A percentile compares a stretch with the other conserved stretches of the same genome.
Evolutionary conservation across 1,140 invertebrate genomes (phyloP).

Genomic region (Gryllus bimaculatus): DNA sequence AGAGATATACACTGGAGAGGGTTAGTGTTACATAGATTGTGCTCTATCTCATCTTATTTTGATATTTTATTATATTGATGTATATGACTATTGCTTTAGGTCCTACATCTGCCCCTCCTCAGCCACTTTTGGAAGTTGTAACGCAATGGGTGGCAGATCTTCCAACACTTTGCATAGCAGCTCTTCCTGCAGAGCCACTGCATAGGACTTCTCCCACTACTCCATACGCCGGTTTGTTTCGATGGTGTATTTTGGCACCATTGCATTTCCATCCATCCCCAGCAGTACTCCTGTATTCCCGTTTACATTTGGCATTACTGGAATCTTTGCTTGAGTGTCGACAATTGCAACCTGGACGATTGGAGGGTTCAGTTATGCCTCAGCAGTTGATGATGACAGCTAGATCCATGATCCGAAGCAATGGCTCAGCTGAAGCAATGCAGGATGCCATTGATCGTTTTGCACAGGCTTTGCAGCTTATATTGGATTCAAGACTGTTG

Average conservation of each 20-base stretch:
- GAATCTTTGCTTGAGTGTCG: conserved; percentile 48
- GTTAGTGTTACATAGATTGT: neutral
- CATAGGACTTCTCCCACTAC: conserved; percentile 69
- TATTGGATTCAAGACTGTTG: conserved; percentile 31
- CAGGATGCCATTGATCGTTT: conserved; percentile 51
- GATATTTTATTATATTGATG: neutral
- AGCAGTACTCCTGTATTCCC: conserved; percentile 36
- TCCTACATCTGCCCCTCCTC: conserved; percentile 36
- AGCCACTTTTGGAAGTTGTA: conserved; percentile 49
- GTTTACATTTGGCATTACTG: conserved; percentile 52
- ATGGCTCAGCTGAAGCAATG: neutral
- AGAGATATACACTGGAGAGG: conserved; percentile 51
- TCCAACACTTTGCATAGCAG: conserved; percentile 55
- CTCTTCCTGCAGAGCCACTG: conserved; percentile 56
- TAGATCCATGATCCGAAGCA: neutral
- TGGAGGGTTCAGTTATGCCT: neutral
- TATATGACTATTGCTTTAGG: neutral
- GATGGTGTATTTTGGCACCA: conserved; percentile 57
- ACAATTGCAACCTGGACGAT: conserved; percentile 30
- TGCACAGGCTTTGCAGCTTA: conserved; percentile 57
- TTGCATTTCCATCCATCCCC: conserved; percentile 29
- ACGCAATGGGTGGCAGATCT: conserved; percentile 57
- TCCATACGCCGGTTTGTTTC: conserved; percentile 63
- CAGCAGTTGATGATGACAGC: neutral
- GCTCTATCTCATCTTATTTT: too few species aligned